Percentiles rank a stretch among this genome's conserved stretches.
Conservation (phyloP, 1,140 invertebrate genomes). For the Aricia agestis region DNA sequence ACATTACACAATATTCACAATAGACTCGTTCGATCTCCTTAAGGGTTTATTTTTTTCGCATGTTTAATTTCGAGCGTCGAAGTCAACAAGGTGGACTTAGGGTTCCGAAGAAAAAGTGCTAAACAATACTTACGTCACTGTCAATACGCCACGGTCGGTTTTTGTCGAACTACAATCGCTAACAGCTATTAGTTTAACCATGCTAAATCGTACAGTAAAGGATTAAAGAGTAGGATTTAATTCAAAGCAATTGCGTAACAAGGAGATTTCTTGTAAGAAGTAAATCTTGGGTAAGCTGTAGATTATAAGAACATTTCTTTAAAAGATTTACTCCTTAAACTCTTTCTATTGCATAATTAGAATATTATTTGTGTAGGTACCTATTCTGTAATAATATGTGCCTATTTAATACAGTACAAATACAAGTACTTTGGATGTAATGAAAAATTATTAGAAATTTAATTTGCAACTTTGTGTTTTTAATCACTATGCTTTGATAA, state of each 20-base stretch:
- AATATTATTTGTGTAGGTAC: too few species aligned
- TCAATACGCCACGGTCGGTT: constrained; percentile 64
- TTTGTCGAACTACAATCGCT: constrained; percentile 39
- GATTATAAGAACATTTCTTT: too few species aligned
- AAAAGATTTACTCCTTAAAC: too few species aligned
- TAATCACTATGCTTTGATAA: too few species aligned
- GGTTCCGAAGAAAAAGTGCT: constrained; percentile 62
- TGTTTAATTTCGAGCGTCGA: constrained; percentile 63
- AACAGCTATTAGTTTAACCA: constrained; percentile 45
- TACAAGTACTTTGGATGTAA: too few species aligned
- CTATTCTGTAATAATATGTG: too few species aligned
- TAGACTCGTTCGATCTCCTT: constrained; percentile 63
- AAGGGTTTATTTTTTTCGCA: constrained; percentile 64
- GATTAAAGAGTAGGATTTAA: constrained; percentile 39
- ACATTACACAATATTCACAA: constrained; percentile 73
- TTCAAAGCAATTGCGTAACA: constrained; percentile 11
- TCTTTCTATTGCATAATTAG: too few species aligned
- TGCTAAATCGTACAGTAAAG: constrained; percentile 45
- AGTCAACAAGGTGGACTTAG: constrained; percentile 72
- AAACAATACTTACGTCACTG: constrained; percentile 73
- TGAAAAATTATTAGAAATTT: too few species aligned
- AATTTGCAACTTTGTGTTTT: too few species aligned
- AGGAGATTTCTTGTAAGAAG: constrained; percentile 17
- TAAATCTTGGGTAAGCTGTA: too few species aligned
- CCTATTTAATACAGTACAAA: too few species aligned